These are phyloP conservation scores for Copsychus sechellarum DNA, from an alignment of 2,113 vertebrate species.

Conservation along the genomic window DNA sequence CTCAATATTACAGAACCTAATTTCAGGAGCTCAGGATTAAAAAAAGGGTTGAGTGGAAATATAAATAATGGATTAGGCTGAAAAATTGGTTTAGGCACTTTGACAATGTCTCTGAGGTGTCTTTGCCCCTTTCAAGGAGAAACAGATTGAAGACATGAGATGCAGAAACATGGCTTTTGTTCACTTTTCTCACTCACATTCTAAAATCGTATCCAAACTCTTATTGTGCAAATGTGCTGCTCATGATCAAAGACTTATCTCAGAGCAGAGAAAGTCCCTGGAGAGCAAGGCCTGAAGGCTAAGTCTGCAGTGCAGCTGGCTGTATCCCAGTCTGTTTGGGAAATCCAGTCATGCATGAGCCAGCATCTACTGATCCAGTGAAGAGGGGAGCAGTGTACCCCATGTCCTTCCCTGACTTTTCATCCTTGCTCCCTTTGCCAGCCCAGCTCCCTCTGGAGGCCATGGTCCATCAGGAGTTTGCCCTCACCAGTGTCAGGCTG, in stretches of 20 bases:
- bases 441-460: background rate
- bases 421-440: background rate
- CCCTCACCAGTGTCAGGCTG: background rate
- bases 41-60: background rate
- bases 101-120: background rate
- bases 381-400: background rate
- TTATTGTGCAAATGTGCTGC: slow-evolving; percentile 37
- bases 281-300: slow-evolving; percentile 40
- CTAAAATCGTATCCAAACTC: background rate
- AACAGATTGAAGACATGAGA: slow-evolving; percentile 9
- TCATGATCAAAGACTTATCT: slow-evolving; percentile 46
- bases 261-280: background rate
- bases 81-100: slow-evolving; percentile 25
- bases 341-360: background rate
- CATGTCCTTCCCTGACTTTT: background rate
- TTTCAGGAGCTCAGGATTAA: background rate
- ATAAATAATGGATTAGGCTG: slow-evolving; percentile 25
- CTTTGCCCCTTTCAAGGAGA: slow-evolving; percentile 26
- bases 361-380: background rate
- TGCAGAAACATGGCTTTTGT: background rate
- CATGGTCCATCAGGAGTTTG: background rate
- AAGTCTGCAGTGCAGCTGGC: background rate
- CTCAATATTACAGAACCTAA: background rate
- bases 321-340: background rate
- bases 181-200: slow-evolving; percentile 12